These are phyloP conservation scores for Pegea sp. DNA, from an alignment of 23 tunicate genomes.

Conservation along the genomic window DNA sequence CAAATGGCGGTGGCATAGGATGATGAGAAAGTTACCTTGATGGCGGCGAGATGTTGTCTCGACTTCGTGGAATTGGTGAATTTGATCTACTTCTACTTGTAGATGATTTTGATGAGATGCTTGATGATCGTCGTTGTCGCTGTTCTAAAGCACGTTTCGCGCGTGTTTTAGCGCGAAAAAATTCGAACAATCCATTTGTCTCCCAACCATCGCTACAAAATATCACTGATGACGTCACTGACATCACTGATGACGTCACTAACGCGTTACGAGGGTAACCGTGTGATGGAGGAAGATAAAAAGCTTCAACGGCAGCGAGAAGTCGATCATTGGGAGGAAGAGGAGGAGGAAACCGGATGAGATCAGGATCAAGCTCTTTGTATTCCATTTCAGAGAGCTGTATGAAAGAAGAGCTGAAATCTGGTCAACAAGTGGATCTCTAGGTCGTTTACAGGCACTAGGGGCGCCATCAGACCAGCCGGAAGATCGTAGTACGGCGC, in stretches of 20 bases:
- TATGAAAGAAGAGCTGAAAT: neutral
- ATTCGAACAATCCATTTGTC: slow-evolving; percentile 79
- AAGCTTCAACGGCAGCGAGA: slow-evolving; percentile 84
- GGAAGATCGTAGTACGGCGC: slow-evolving; percentile 88
- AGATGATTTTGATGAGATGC: too few relatives aligned
- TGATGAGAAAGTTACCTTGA: neutral
- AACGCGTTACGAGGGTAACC: slow-evolving; percentile 74
- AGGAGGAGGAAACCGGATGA: slow-evolving; percentile 79
- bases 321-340: slow-evolving; percentile 71
- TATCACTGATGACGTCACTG: neutral
- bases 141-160: slow-evolving; percentile 30
- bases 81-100: too few relatives aligned
- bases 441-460: slow-evolving; percentile 56
- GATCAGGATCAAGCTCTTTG: slow-evolving; percentile 47
- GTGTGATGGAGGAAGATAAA: slow-evolving; percentile 80
- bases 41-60: too few relatives aligned
- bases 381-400: slow-evolving; percentile 83
- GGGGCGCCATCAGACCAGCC: slow-evolving; percentile 94
- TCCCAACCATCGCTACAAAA: slow-evolving; percentile 85
- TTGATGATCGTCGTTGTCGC: too few relatives aligned
- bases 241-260: neutral
- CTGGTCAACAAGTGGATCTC: neutral
- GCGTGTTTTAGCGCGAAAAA: slow-evolving; percentile 65
- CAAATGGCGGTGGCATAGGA: neutral
- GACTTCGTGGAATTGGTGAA: slow-evolving; percentile 1